Evolutionary conservation across 2,888 invertebrate species (phyloP), one percentile per base, ranked within the genome.

Genomic region (Psococerastis gibbosa): DNA sequence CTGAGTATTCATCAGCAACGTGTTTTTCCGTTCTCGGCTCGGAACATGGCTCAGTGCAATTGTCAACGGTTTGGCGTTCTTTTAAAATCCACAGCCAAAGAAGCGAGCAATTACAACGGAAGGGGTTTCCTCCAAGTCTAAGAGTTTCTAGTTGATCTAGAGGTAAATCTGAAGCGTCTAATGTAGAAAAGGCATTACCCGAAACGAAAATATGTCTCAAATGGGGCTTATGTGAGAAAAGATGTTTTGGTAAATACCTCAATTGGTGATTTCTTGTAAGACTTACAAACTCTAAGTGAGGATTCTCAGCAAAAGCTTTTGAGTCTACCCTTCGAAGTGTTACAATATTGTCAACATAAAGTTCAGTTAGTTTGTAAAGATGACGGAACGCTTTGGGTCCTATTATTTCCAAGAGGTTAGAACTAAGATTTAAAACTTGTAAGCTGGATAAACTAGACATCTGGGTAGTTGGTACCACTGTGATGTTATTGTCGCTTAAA

Each of bases 41-140:
- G n/a, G 20, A 20, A 38, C 38, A 38, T 16, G 18, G n/a, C 18
- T 38, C 38, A 3, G 38, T 18, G 20, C 38, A 38, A 20, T 38
- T 38, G 18, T 38, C 20, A 13, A 20, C 18, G 3, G 33, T 41
- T 41, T 53, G 52, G 34, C 43, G 46, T 33, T 50, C 46, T 9
- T 48, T 53, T 35, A 85, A 66, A 55, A 77, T 77, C 82, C 84
- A 84, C 34, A 88, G 64, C 88, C 88, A 88, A 48, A 81, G 67
- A 47, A 88, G 63, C 42, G 85, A 84, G 57, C 88, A 88, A 61
- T 88, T 88, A 62, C 88, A 88, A 47, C 75, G 70, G 49, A 88
- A 68, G 1, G 85, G 85, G 64, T 88, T 87, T 22, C 83, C 82
- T 23, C 81, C 79, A 43, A 88, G 67, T 51, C 77, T 73, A 23